phyloP scores from a whole-genome alignment of 2,113 vertebrate species.

The Gallinago jamesoni region DNA sequence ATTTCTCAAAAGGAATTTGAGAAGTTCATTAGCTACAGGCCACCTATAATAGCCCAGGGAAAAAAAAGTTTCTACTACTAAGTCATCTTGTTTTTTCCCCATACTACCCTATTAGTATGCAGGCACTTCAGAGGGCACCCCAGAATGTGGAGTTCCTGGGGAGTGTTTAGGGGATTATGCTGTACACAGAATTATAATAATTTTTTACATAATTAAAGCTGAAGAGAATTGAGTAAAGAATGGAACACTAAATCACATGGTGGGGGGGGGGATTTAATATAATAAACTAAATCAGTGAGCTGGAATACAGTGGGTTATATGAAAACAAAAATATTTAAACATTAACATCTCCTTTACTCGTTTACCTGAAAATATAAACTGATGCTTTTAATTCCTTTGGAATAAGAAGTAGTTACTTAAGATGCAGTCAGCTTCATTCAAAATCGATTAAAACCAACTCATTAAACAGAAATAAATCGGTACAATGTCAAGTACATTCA shows the following conservation, averaged over 20 bases:
- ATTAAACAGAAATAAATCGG: neutral
- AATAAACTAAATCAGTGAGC: neutral
- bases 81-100: neutral
- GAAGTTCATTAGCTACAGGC: neutral
- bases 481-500: neutral
- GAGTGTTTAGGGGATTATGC: neutral
- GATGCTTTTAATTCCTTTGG: neutral
- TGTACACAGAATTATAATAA: neutral
- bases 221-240: neutral
- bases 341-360: neutral
- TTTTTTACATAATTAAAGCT: neutral
- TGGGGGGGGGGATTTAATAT: neutral
- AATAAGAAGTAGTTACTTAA: neutral
- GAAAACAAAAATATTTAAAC: neutral
- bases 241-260: neutral
- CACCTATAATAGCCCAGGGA: neutral
- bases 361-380: neutral
- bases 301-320: neutral
- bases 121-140: neutral
- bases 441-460: neutral
- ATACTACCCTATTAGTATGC: neutral
- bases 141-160: neutral
- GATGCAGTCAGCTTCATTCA: neutral
- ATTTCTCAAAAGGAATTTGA: neutral
- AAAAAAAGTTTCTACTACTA: neutral